These are phyloP conservation scores for Hylaeus volcanicus DNA, from an alignment of 1,140 invertebrate genomes.

Conservation along the genomic window DNA sequence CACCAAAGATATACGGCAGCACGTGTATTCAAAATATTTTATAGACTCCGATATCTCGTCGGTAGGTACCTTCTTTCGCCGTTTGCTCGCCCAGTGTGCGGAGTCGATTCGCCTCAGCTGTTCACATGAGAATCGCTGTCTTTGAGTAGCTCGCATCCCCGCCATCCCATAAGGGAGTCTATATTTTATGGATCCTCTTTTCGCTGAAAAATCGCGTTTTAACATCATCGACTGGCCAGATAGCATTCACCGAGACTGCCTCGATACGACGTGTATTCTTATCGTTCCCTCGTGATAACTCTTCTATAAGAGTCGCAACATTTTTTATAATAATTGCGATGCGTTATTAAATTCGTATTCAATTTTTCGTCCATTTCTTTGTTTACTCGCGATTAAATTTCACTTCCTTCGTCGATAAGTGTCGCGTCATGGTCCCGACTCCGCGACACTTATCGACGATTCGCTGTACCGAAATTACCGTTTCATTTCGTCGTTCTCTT, in stretches of 20 bases:
- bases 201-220: constrained; percentile 61
- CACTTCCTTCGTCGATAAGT: too few relatives aligned
- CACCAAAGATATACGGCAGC: neutral
- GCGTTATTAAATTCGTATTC: too few relatives aligned
- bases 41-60: neutral
- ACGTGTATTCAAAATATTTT: neutral
- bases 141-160: constrained; percentile 47
- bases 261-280: neutral
- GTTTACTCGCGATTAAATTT: too few relatives aligned
- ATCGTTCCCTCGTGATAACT: neutral
- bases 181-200: constrained; percentile 57
- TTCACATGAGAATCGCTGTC: constrained; percentile 25
- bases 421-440: too few relatives aligned
- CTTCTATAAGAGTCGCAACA: too few relatives aligned
- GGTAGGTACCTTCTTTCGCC: constrained; percentile 2
- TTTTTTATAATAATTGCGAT: too few relatives aligned
- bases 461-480: constrained; percentile 10
- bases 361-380: too few relatives aligned
- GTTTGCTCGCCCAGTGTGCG: neutral
- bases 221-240: constrained; percentile 34
- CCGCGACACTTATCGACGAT: too few relatives aligned
- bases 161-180: constrained; percentile 43
- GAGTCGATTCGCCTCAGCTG: constrained; percentile 6
- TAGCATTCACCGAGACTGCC: constrained; percentile 8
- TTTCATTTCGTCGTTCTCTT: neutral